Evolutionary conservation across 2,113 vertebrate species (phyloP).

Genomic region (Phaetusa simplex): DNA sequence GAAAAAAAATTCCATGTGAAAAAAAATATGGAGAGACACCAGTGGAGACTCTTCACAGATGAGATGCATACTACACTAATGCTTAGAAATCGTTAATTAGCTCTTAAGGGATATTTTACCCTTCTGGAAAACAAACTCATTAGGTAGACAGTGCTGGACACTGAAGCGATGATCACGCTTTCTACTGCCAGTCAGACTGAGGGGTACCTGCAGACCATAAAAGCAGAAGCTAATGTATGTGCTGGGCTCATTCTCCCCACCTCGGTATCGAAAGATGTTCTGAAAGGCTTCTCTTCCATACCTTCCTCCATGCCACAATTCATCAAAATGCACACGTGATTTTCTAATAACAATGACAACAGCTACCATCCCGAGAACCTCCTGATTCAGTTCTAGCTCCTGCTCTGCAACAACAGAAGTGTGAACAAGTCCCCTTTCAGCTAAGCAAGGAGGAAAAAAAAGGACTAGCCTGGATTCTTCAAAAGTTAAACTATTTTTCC

Average conservation of each 20-base stretch:
- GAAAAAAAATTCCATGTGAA: background rate
- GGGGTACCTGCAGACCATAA: background rate
- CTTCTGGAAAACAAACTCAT: background rate
- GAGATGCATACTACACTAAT: background rate
- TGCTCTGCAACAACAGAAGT: background rate
- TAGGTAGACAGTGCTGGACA: fast-evolving
- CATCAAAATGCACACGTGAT: fast-evolving
- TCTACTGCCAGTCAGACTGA: background rate
- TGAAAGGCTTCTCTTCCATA: background rate
- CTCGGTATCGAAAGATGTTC: background rate
- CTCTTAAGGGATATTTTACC: background rate
- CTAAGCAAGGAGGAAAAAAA: background rate
- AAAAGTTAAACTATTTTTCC: background rate
- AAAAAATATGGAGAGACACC: background rate
- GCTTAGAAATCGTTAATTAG: background rate
- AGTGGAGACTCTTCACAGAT: background rate
- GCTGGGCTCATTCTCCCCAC: background rate
- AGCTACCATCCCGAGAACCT: background rate
- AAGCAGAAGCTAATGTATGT: background rate
- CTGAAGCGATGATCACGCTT: background rate
- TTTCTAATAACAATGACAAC: background rate
- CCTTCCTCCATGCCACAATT: background rate
- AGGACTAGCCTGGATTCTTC: background rate
- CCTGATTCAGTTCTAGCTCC: background rate
- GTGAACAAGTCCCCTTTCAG: background rate